A percentile compares a stretch with the other conserved stretches of the same genome.
phyloP scores from a whole-genome alignment of 2,888 invertebrate genomes.

The Branchinecta sandiegonensis region DNA sequence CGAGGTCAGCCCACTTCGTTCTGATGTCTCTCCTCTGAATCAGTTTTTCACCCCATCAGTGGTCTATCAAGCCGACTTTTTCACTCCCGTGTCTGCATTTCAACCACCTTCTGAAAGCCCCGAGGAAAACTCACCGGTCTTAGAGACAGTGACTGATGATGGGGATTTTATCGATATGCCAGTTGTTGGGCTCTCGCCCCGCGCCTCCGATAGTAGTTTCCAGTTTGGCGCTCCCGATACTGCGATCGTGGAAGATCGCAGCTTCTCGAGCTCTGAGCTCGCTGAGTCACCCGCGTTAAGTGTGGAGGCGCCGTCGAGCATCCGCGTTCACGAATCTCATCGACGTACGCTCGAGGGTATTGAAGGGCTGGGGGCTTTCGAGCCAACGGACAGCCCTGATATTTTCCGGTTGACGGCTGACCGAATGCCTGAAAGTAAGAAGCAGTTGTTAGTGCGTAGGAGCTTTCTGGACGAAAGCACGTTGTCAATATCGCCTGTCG shows the following conservation, averaged over 20 bases:
- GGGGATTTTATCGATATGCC: background rate
- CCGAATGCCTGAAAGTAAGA: background rate
- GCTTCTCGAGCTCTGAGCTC: background rate
- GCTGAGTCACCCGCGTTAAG: background rate
- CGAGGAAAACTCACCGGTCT: too few relatives aligned
- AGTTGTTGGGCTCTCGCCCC: background rate
- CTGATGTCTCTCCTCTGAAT: too few relatives aligned
- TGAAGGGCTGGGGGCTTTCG: background rate
- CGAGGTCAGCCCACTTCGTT: too few relatives aligned
- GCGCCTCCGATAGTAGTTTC: background rate
- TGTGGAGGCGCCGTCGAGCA: background rate
- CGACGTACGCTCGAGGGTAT: background rate
- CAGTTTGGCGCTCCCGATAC: conserved; percentile 2
- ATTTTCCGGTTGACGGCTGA: background rate
- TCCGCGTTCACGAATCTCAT: conserved; percentile 6
- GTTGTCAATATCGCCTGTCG: too few relatives aligned
- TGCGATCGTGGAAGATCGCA: background rate
- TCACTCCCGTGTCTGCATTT: too few relatives aligned
- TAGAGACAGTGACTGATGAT: background rate
- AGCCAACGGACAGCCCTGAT: conserved; percentile 3
- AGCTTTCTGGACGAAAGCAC: too few relatives aligned
- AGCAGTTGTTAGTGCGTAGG: too few relatives aligned
- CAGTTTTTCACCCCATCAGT: too few relatives aligned
- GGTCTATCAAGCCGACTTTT: too few relatives aligned
- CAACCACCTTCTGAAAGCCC: too few relatives aligned